Evolutionary conservation across 2,888 invertebrate species (phyloP).

Genomic region (Blastobasis lacticolella): DNA sequence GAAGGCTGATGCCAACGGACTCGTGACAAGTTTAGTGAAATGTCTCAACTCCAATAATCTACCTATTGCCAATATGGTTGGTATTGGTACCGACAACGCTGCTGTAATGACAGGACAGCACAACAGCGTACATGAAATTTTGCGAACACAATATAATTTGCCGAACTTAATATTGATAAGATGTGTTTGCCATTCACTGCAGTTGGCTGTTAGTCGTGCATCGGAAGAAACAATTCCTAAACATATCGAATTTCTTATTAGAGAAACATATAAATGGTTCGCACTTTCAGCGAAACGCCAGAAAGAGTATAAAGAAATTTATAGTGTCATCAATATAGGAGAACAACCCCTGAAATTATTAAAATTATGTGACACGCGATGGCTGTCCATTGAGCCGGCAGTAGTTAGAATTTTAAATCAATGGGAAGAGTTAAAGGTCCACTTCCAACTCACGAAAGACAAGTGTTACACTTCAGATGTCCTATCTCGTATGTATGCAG

Average conservation of each 20-base stretch:
- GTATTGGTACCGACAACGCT: conserved; percentile 25
- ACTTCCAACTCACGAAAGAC: conserved; percentile 11
- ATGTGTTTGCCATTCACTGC: conserved; percentile 18
- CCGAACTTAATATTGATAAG: conserved; percentile 5
- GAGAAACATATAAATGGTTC: conserved; percentile 26
- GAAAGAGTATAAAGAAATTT: conserved; percentile 18
- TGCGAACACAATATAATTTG: conserved; percentile 12
- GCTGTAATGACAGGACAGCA: conserved; percentile 21
- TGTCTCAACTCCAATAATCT: neutral
- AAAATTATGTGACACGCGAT: conserved; percentile 20
- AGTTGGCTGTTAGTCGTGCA: conserved; percentile 22
- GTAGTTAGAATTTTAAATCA: conserved; percentile 21
- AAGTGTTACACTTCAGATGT: conserved; percentile 22
- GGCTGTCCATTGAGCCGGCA: conserved; percentile 24
- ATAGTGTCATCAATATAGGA: conserved; percentile 24
- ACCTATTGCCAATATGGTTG: conserved; percentile 16
- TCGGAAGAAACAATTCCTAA: conserved; percentile 19
- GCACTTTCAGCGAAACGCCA: conserved; percentile 15
- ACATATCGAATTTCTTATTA: conserved; percentile 20
- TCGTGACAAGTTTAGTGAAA: conserved; percentile 3
- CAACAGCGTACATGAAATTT: conserved; percentile 15
- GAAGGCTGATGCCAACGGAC: conserved; percentile 6
- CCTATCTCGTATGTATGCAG: conserved; percentile 16
- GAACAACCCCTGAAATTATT: conserved; percentile 23
- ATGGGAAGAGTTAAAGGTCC: conserved; percentile 18